These are phyloP conservation scores for Leistus spinibarbis DNA, from an alignment of 2,888 invertebrate species.

Conservation along the genomic window DNA sequence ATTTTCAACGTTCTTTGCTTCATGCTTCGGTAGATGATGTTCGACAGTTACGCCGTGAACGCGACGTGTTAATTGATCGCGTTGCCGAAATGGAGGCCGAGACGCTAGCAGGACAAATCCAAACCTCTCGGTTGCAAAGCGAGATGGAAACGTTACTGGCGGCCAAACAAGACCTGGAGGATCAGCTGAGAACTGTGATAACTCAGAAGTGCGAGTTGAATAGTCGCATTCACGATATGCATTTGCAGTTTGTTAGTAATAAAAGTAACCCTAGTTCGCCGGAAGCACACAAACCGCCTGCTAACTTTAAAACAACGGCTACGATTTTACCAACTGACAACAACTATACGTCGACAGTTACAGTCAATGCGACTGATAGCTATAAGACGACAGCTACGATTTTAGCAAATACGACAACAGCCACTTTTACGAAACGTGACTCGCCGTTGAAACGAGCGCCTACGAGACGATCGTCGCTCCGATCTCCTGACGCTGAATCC, in stretches of 20 bases:
- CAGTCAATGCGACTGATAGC: conserved; percentile 46
- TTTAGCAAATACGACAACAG: not conserved
- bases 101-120: conserved; percentile 67
- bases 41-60: conserved; percentile 70
- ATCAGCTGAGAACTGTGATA: conserved; percentile 64
- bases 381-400: conserved; percentile 31
- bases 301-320: conserved; percentile 11
- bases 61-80: conserved; percentile 75
- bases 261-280: conserved; percentile 56
- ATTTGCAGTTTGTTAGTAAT: conserved; percentile 57
- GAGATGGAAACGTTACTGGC: conserved; percentile 65
- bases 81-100: conserved; percentile 80
- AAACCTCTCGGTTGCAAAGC: conserved; percentile 68
- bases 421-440: conserved; percentile 49
- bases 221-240: conserved; percentile 63
- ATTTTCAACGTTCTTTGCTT: conserved; percentile 53
- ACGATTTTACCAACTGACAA: conserved; percentile 45
- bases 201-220: conserved; percentile 65
- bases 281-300: conserved; percentile 38
- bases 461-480: conserved; percentile 40
- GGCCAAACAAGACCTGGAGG: conserved; percentile 66
- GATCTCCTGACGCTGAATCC: conserved; percentile 60
- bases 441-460: conserved; percentile 47
- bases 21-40: conserved; percentile 62
- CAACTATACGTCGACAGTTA: conserved; percentile 46